phyloP scores from a whole-genome alignment of 2,797 vertebrate genomes.

The Peromyscus melanophrys region DNA sequence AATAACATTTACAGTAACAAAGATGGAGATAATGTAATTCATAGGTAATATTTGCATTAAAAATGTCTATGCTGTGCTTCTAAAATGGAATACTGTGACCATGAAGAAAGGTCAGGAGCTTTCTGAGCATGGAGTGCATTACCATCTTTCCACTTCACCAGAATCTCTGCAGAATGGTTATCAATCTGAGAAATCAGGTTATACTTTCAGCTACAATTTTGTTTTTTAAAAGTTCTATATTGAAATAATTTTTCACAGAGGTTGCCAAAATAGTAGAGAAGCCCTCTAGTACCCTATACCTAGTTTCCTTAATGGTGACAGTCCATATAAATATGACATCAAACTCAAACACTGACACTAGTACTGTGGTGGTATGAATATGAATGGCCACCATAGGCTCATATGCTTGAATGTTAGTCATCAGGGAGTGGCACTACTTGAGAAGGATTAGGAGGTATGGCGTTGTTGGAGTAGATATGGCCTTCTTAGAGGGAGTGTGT shows the following conservation, averaged over 20 bases:
- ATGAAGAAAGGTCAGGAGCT: neutral
- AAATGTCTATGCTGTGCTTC: neutral
- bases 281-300: neutral
- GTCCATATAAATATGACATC: neutral
- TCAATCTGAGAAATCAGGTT: constrained; percentile 29
- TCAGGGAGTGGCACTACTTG: neutral
- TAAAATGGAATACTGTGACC: constrained; percentile 1
- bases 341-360: neutral
- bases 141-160: neutral
- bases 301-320: neutral
- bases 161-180: constrained; percentile 6
- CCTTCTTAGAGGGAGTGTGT: too few relatives aligned
- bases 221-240: constrained; percentile 18
- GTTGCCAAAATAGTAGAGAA: neutral
- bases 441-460: neutral
- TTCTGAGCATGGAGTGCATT: neutral
- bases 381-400: neutral
- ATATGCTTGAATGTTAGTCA: neutral
- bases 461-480: neutral
- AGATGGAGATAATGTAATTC: constrained; percentile 27
- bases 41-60: neutral
- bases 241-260: constrained; percentile 48
- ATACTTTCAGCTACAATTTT: constrained; percentile 2
- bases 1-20: constrained; percentile 38
- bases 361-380: neutral